Percentiles rank a stretch among this genome's conserved stretches.
These are phyloP conservation scores for Sinocyclocheilus anshuiensis DNA, from an alignment of 2,113 vertebrate genomes.

Conservation along the genomic window DNA sequence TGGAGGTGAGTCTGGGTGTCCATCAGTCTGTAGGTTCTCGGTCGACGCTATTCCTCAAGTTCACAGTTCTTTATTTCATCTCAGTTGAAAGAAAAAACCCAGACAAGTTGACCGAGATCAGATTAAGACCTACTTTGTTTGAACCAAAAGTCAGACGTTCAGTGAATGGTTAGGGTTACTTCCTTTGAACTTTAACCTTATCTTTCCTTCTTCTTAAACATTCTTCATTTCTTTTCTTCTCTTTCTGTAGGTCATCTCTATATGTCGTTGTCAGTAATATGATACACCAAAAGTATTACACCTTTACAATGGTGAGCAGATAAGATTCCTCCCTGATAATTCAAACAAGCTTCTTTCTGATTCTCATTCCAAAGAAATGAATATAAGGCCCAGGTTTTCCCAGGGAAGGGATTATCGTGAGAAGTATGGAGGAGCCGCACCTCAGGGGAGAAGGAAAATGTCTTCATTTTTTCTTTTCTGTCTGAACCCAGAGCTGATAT, in stretches of 20 bases:
- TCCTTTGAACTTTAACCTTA: background rate
- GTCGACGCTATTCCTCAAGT: background rate
- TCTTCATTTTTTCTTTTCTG: slow-evolving; percentile 47
- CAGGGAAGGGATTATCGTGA: slow-evolving; percentile 36
- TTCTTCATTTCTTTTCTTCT: slow-evolving; percentile 75
- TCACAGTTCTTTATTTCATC: background rate
- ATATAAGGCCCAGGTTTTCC: slow-evolving; percentile 30
- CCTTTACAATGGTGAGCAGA: slow-evolving; percentile 13
- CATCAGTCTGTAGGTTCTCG: slow-evolving; percentile 17
- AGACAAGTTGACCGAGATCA: background rate
- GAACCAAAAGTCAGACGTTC: background rate
- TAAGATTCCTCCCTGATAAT: slow-evolving; percentile 56
- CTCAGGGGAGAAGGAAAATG: slow-evolving; percentile 33
- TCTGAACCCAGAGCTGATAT: slow-evolving; percentile 52
- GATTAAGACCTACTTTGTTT: slow-evolving; percentile 14
- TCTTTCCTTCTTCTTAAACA: slow-evolving; percentile 21
- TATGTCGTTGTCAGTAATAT: slow-evolving; percentile 62
- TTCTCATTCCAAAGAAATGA: slow-evolving; percentile 46
- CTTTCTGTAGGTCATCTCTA: slow-evolving; percentile 66
- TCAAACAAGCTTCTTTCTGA: slow-evolving; percentile 48
- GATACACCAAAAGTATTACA: slow-evolving; percentile 29
- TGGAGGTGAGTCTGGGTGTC: slow-evolving; percentile 81
- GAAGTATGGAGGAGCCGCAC: slow-evolving; percentile 41
- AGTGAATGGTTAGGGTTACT: background rate
- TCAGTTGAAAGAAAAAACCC: background rate